Base-by-base conservation (phyloP, 2,888 invertebrate species). In the Callyntrura guangdongensis region DNA sequence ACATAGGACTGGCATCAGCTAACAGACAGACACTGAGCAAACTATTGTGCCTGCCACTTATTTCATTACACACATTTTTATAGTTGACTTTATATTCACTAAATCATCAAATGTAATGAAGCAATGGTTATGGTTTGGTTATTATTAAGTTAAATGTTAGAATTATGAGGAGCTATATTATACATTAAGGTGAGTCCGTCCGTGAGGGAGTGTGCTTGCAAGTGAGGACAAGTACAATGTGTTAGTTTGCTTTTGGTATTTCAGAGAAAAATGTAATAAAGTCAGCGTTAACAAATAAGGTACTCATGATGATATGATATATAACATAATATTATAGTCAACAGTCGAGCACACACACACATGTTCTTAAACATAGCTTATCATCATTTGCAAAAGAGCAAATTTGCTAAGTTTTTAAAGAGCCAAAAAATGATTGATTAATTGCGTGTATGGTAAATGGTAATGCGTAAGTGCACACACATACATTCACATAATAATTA, bases 51-150 rank as follows among this genome's bases (percentile, higher is more conserved):
- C 8, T 53, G 2, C 8, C 1, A 53, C n/a, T 53, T 53, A n/a
- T 53, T 36, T 36, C 6, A 36, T 36, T 36, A n/a, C 59, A 59
- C 59, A 17, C 59, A n/a, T 45, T 72, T 72, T 72, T 72, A 72
- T 45, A 9, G 72, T 72, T 72, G 47, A 72, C 72, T 47, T 72
- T 36, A 36, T 72, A 72, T 20, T 72, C 72, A 72, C 47, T 72
- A 72, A 45, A 72, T 6, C n/a, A 47, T 72, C 45, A n/a, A n/a
- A 36, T 36, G 36, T n/a, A n/a, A n/a, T n/a, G 36, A 36, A 36
- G 36, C 36, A 36, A 36, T 36, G 36, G 36, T 36, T 72, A 25
- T 72, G 17, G n/a, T n/a, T 14, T 53, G 3, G 11, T 14, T 59
- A 59, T 59, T n/a, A 59, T 59, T n/a, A 17, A 53, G 36, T 36